Conservation (phyloP, 2,888 invertebrate genomes). For the Zaprionus lineosus region DNA sequence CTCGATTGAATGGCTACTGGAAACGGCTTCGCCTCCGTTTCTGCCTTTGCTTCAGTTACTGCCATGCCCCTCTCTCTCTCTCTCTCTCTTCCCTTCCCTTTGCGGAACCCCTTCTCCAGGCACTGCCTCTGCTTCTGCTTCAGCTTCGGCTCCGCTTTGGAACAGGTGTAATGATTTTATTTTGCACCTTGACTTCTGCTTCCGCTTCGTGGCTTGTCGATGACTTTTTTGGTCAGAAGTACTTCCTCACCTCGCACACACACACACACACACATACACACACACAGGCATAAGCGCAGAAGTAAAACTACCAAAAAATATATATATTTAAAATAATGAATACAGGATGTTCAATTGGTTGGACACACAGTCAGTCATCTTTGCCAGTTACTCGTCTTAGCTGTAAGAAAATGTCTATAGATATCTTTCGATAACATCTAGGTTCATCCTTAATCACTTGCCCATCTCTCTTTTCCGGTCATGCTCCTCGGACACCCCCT, state of each 20-base stretch:
- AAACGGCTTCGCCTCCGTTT: too few relatives aligned
- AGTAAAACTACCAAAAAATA: background rate
- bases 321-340: too few relatives aligned
- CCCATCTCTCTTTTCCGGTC: constrained; percentile 39
- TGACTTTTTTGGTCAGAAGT: constrained; percentile 54
- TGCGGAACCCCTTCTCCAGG: too few relatives aligned
- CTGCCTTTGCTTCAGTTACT: too few relatives aligned
- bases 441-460: background rate
- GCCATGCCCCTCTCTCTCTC: too few relatives aligned
- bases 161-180: constrained; percentile 78
- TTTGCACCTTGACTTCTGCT: constrained; percentile 75
- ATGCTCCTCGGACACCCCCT: constrained; percentile 36
- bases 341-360: constrained; percentile 50
- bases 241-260: constrained; percentile 43
- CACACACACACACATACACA: constrained; percentile 4
- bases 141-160: constrained; percentile 18
- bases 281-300: constrained; percentile 3
- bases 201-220: constrained; percentile 61
- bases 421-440: background rate
- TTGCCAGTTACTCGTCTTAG: too few relatives aligned
- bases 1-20: constrained; percentile 17
- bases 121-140: too few relatives aligned
- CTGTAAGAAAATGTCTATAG: too few relatives aligned
- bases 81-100: too few relatives aligned
- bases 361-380: background rate